Evolutionary conservation across 2,797 vertebrate genomes (phyloP), one percentile per base, ranked within the genome.

Genomic region (Vespertilio murinus): DNA sequence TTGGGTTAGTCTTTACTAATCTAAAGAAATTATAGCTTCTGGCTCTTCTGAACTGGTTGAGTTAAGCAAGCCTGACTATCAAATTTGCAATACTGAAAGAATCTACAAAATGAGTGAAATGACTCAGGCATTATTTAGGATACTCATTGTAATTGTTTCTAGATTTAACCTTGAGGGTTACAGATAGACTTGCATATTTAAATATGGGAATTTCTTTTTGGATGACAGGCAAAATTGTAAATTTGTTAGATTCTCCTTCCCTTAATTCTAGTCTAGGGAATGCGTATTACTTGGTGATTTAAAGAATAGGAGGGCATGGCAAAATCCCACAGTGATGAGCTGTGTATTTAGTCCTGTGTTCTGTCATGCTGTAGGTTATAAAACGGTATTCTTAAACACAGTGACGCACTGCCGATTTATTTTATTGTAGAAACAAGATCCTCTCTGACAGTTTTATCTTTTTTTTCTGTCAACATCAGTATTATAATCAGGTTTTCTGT

Each of bases 1-100:
- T 97, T 97, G 95, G 96, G 97, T 97, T 97, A 97, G 97, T 97
- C 97, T 97, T 98, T 97, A 97, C 97, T 98, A 98, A 97, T 97
- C 96, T 98, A 96, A 97, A 98, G 96, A 96, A 98, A 97, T 97
- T 94, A 96, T 90, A 97, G 96, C 93, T 98, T 97, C 94, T 98
- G 97, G 97, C 94, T 97, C 80, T 96, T 97, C 95, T 80, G 94
- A 78, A 75, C 80, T 96, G 56, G 97, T 97, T 97, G 97, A 98
- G 90, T 97, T 97, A 97, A 98, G 96, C 84, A 96, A 96, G 59
- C 67, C 61, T 94, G 83, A 71, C 84, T 97, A 49, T 97, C 95
- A 95, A 35, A 78, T 96, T 97, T 96, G 52, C 49, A 83, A 45
- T 97, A 96, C 96, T 93, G 82, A 88, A 91, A 71, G 54, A 95